Evolutionary conservation across 2,113 vertebrate species (phyloP), one percentile per base, ranked within the genome.

Genomic region (Mixornis gularis): DNA sequence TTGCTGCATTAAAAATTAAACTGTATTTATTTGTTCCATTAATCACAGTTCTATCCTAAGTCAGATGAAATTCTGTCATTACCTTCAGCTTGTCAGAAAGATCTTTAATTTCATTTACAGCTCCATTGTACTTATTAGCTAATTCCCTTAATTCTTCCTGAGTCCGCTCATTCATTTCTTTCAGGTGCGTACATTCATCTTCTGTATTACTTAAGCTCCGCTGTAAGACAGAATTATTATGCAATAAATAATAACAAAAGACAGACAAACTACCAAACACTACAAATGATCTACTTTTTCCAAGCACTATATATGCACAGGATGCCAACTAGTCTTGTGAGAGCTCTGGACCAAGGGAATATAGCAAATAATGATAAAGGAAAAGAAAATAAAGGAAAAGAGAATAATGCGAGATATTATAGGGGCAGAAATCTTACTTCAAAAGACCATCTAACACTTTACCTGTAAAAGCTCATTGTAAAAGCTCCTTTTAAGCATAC

Each of bases 151-250:
- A 98, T 97, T 99, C 99, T 96, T 99, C 99, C 97, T 99, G 99
- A 94, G 98, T 98, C 94, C 98, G 94, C 90, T 99, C 99, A 40
- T 99, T 99, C 99, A 99, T 99, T 96, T 99, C 99, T 98, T 99
- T 99, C 97, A 99, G 98, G 93, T 99, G 99, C 52, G 99, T 99
- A 98, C 99, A 99, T 98, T 99, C 99, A 80, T 99, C 99, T 97
- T 99, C 99, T 8, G 99, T 99, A 97, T 99, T 99, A 93, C 99
- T 99, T 90, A 99, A 98, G 72, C 98, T 98, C 90, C 99, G 95
- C 99, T 99, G 97, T 12, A 96, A 98, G 53, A 83, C 11, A 97
- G 17, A 95, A 87, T 70, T 44, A 40, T 58, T 48, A 20, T 15
- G 11, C 18, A 89, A 63, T 71, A 65, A 79, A 38, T 24, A 69